A percentile compares a stretch with the other conserved stretches of the same genome.
These are phyloP conservation scores for Xanthostigma xanthostigma DNA, from an alignment of 2,888 invertebrate species.

Conservation along the genomic window DNA sequence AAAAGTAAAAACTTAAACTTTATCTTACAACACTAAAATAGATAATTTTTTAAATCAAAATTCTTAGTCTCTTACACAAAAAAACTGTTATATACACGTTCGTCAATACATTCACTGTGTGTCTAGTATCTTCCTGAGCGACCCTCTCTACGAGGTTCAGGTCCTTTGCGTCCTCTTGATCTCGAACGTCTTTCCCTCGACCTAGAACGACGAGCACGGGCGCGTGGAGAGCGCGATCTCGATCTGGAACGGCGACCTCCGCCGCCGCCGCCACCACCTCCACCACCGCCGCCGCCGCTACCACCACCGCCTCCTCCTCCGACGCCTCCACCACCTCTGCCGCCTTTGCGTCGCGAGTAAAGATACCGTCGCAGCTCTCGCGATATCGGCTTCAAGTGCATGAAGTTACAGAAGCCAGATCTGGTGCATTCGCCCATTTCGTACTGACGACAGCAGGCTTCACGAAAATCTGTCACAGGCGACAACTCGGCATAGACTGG, in stretches of 20 bases:
- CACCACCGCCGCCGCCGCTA: constrained; percentile 25
- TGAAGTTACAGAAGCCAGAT: constrained; percentile 99
- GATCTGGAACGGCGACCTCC: constrained; percentile 42
- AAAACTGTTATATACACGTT: not conserved
- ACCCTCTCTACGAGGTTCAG: constrained; percentile 4
- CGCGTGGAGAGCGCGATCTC: constrained; percentile 29
- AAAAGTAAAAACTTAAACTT: too few species aligned
- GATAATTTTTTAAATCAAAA: too few species aligned
- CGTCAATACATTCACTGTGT: not conserved
- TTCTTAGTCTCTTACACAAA: too few species aligned
- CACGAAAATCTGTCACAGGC: constrained; percentile 97
- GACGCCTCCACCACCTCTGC: constrained; percentile 22
- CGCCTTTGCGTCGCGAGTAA: constrained; percentile 52
- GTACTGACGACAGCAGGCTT: constrained; percentile 98
- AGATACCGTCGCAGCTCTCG: constrained; percentile 76
- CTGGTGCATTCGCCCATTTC: constrained; percentile 99
- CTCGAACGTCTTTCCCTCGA: constrained; percentile 18
- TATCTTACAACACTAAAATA: too few species aligned
- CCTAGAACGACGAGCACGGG: constrained; percentile 29
- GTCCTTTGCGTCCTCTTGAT: constrained; percentile 4
- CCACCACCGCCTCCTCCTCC: constrained; percentile 21
- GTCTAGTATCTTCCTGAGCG: constrained; percentile 4
- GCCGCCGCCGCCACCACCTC: constrained; percentile 17
- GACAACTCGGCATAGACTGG: constrained; percentile 97
- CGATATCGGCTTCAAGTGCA: constrained; percentile 98